phyloP scores from a whole-genome alignment of 2,888 invertebrate species.

The Polia nebulosa region DNA sequence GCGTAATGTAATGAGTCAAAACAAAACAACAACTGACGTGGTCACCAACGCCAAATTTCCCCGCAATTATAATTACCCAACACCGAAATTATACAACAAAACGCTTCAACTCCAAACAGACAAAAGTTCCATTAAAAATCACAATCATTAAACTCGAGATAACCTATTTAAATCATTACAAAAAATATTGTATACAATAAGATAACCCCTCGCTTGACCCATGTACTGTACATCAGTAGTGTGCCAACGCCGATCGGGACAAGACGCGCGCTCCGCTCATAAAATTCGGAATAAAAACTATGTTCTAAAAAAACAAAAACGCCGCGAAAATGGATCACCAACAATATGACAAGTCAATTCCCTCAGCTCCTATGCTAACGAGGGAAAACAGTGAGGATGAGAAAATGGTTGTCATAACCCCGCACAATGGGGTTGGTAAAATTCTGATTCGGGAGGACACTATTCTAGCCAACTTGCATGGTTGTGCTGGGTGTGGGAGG shows the following conservation, averaged over 20 bases:
- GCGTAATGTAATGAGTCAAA: background rate
- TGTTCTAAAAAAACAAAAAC: constrained; percentile 35
- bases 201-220: constrained; percentile 61
- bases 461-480: constrained; percentile 79
- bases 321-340: constrained; percentile 71
- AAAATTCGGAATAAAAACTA: constrained; percentile 26
- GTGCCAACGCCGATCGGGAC: background rate
- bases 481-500: constrained; percentile 83
- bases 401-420: constrained; percentile 73
- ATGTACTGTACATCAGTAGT: constrained; percentile 32
- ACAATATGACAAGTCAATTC: constrained; percentile 69
- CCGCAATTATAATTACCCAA: background rate
- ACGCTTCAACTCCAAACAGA: background rate
- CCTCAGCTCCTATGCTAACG: constrained; percentile 72
- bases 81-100: background rate
- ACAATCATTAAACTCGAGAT: constrained; percentile 49
- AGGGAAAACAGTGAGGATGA: constrained; percentile 72
- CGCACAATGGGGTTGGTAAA: constrained; percentile 75
- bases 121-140: constrained; percentile 47
- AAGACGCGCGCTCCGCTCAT: constrained; percentile 37
- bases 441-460: constrained; percentile 86
- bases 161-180: constrained; percentile 66
- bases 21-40: background rate
- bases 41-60: background rate
- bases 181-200: constrained; percentile 54